phyloP scores from a whole-genome alignment of 2,797 vertebrate species.

The Gobionotothen gibberifrons region DNA sequence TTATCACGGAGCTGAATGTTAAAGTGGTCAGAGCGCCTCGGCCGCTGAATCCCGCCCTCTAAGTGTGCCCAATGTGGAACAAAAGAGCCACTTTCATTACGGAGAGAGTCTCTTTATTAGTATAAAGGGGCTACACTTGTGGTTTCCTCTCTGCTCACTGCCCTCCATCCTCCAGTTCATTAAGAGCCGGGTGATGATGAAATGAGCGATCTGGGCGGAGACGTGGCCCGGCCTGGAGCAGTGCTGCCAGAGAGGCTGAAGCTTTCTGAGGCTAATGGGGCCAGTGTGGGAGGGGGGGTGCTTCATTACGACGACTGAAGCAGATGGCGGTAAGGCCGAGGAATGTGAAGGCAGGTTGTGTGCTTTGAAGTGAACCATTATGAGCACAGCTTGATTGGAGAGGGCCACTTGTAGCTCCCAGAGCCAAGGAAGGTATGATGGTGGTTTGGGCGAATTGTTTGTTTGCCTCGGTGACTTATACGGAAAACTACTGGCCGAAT shows the following conservation, averaged over 20 bases:
- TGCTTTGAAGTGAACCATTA: slow-evolving; percentile 18
- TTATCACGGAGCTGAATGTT: slow-evolving; percentile 65
- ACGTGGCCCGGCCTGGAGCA: slow-evolving; percentile 7
- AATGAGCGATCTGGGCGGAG: slow-evolving; percentile 48
- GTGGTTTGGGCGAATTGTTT: too few species aligned
- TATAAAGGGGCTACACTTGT: slow-evolving; percentile 23
- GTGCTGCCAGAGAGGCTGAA: slow-evolving; percentile 10
- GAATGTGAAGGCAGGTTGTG: neutral
- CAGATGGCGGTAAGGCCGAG: slow-evolving; percentile 25
- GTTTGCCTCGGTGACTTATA: too few species aligned
- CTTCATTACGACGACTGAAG: slow-evolving; percentile 51
- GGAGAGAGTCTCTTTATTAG: slow-evolving; percentile 57
- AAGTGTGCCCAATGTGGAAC: slow-evolving; percentile 34
- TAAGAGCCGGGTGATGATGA: slow-evolving; percentile 48
- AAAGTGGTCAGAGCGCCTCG: slow-evolving; percentile 50
- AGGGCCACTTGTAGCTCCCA: neutral
- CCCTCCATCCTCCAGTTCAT: slow-evolving; percentile 42
- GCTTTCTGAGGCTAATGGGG: slow-evolving; percentile 42
- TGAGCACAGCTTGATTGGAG: neutral
- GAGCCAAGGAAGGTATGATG: too few species aligned
- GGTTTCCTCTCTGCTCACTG: slow-evolving; percentile 17
- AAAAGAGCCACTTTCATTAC: slow-evolving; percentile 64
- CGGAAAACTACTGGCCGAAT: too few species aligned
- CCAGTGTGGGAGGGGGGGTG: slow-evolving; percentile 24
- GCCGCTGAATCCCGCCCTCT: slow-evolving; percentile 33